These are phyloP conservation scores for Phalera bucephala DNA, from an alignment of 2,888 invertebrate species.

Conservation along the genomic window DNA sequence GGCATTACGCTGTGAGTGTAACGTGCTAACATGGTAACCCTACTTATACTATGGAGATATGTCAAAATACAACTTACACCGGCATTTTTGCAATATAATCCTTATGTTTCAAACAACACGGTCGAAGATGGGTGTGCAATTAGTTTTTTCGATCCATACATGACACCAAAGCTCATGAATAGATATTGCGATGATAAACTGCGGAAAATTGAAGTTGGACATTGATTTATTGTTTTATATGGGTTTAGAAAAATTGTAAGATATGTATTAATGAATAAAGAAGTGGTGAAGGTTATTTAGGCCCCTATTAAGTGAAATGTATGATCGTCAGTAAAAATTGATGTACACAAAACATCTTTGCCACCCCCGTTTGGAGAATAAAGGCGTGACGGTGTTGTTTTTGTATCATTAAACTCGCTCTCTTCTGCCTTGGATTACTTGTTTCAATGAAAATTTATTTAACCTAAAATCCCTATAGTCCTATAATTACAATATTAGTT, in stretches of 20 bases:
- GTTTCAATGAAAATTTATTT: no score
- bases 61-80: not conserved
- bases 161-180: slow-evolving; percentile 68
- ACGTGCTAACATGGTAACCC: slow-evolving; percentile 24
- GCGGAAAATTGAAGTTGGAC: slow-evolving; percentile 67
- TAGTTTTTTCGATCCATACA: slow-evolving; percentile 12
- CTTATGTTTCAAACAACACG: slow-evolving; percentile 1
- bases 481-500: no score
- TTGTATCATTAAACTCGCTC: no score
- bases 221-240: slow-evolving; percentile 52
- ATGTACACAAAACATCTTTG: no score
- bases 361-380: no score
- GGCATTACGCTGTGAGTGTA: no score
- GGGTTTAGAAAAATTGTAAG: slow-evolving; percentile 25
- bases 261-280: slow-evolving; percentile 12
- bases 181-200: slow-evolving; percentile 72
- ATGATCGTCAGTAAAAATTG: no score
- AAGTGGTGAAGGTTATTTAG: slow-evolving; percentile 6
- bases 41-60: slow-evolving; percentile 21
- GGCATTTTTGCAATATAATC: slow-evolving; percentile 2
- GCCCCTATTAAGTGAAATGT: no score
- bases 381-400: no score
- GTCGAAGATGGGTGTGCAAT: not conserved
- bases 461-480: no score
- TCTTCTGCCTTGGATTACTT: no score